These are phyloP conservation scores for Hypomecis punctinalis DNA, from an alignment of 2,888 invertebrate species.

Conservation along the genomic window DNA sequence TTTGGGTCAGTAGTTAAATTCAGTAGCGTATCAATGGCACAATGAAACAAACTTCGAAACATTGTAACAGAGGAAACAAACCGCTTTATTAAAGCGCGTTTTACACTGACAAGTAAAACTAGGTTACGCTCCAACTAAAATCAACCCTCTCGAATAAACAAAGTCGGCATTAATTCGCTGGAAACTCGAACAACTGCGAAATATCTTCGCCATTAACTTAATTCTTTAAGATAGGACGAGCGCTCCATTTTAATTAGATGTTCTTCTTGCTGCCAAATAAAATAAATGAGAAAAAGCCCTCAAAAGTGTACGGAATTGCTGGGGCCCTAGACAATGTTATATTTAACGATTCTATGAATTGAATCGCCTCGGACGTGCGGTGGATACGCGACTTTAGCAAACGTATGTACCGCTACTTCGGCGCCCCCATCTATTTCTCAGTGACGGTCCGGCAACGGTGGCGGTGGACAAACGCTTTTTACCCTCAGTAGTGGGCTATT, in stretches of 20 bases:
- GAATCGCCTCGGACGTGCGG: too few species aligned
- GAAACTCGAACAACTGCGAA: slow-evolving; percentile 38
- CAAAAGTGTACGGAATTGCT: neutral
- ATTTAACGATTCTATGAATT: too few species aligned
- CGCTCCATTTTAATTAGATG: slow-evolving; percentile 56
- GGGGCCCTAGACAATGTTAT: too few species aligned
- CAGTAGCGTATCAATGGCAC: too few species aligned
- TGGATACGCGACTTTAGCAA: too few species aligned
- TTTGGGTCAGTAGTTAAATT: too few species aligned
- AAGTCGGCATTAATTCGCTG: slow-evolving; percentile 33
- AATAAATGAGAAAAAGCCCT: slow-evolving; percentile 21
- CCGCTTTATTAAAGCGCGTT: slow-evolving; percentile 2
- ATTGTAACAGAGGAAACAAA: neutral
- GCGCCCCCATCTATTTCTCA: too few species aligned
- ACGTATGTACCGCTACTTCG: too few species aligned
- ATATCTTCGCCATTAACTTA: slow-evolving; percentile 42
- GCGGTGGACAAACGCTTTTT: too few species aligned
- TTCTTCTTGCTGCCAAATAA: slow-evolving; percentile 41
- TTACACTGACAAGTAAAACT: slow-evolving; percentile 13
- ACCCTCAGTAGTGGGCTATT: too few species aligned
- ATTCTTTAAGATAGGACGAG: slow-evolving; percentile 39
- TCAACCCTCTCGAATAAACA: slow-evolving; percentile 37
- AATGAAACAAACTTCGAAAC: too few species aligned
- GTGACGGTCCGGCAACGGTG: too few species aligned
- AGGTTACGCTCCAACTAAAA: slow-evolving; percentile 21